Base-by-base conservation (phyloP, 2,113 vertebrate species). In the Microtus richardsoni region DNA sequence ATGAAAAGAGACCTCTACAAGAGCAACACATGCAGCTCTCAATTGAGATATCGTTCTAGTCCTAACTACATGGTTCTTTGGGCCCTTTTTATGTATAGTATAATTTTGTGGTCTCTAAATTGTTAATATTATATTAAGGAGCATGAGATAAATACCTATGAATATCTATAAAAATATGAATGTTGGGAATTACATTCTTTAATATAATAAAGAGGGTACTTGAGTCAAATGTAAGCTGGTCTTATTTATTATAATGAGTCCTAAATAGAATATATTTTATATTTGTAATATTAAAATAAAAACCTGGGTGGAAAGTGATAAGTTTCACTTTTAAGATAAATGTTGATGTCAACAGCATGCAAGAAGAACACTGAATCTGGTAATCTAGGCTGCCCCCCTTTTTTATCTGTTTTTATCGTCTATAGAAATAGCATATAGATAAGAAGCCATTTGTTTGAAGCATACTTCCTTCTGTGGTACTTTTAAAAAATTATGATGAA, bases 361-460 rank as follows among this genome's bases (percentile, higher is more conserved):
- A 58, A 82, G 47, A 85, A 30, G 62, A 41, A 64, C 58, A 85
- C 12, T 66, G n/a, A 82, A 91, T 6, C 10, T 82, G 44, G 39
- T 80, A 86, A 70, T 74, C 66, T 13, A 16, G 5, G 26, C 5
- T 52, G 6, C 7, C 82, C 16, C 4, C 16, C 1, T 19, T 21
- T 90, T 91, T 16, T 83, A 58, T 0, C 2, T 44, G 39, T 93
- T 94, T 52, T 84, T 86, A 26, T 91, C 6, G 94, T 92, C 39
- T 54, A 88, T 70, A 95, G 49, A 0, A 93, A 39, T 19, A 95
- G 33, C 17, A 33, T 24, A 68, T 36, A 4, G 6, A 82, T 70
- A 47, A 73, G 58, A 97, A 26, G 26, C 52, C 80, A 12, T 83
- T 89, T 93, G 24, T 82, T 93, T 94, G 77, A 93, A 94, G 64